A percentile compares a stretch with the other conserved stretches of the same genome.
phyloP scores from a whole-genome alignment of 2,888 invertebrate genomes.

The Protophormia terraenovae region DNA sequence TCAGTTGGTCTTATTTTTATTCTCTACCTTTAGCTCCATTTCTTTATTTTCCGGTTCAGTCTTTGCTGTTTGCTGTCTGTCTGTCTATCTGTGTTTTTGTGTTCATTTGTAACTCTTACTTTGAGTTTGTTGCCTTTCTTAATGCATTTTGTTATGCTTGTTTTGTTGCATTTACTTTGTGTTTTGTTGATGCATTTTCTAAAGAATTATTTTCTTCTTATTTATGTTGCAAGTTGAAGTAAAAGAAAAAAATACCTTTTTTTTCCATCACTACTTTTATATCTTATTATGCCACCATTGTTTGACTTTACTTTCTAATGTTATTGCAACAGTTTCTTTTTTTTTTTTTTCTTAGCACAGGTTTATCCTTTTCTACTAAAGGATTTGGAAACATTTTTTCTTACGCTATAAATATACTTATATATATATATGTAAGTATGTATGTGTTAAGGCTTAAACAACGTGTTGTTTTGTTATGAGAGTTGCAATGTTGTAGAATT shows the following conservation, averaged over 20 bases:
- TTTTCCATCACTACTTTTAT: slow-evolving; percentile 1
- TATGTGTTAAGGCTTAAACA: slow-evolving; percentile 23
- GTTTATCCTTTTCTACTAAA: too few species aligned
- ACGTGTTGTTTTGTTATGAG: slow-evolving; percentile 44
- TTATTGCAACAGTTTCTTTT: slow-evolving; percentile 62
- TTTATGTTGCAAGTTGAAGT: not conserved
- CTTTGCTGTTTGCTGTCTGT: not conserved
- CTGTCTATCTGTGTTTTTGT: not conserved
- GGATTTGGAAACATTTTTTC: too few species aligned
- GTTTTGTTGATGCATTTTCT: slow-evolving; percentile 23
- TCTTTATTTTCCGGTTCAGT: not conserved
- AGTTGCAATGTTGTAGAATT: not conserved
- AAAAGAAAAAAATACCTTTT: not conserved
- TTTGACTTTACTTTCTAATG: slow-evolving; percentile 61
- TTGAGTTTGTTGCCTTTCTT: slow-evolving; percentile 34
- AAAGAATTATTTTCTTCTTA: not conserved
- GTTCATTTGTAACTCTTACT: slow-evolving; percentile 23
- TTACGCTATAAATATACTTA: too few species aligned
- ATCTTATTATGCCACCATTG: slow-evolving; percentile 22
- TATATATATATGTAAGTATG: too few species aligned
- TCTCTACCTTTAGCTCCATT: too few species aligned
- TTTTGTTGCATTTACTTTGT: slow-evolving; percentile 57
- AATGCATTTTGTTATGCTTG: slow-evolving; percentile 41
- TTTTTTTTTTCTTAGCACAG: slow-evolving; percentile 15
- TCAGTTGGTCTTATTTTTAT: too few species aligned